Conservation (phyloP, 1,140 invertebrate genomes). For the Sipha flava region DNA sequence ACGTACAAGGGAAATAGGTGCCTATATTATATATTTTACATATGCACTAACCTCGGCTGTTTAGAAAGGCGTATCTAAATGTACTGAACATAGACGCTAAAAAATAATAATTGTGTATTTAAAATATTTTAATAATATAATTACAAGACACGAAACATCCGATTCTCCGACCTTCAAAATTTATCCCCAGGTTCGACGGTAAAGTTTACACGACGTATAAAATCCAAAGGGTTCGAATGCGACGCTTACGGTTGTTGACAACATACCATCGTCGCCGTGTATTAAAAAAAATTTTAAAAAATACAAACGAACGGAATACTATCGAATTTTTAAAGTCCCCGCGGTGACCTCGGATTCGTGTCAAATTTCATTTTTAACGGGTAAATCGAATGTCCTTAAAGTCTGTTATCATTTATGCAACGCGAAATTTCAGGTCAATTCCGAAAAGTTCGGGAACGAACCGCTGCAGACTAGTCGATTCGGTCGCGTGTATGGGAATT, state of each 20-base stretch:
- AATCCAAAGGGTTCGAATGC: neutral
- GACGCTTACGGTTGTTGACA: neutral
- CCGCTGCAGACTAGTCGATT: neutral
- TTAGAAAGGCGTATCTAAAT: too few species aligned
- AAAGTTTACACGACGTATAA: neutral
- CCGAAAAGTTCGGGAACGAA: neutral
- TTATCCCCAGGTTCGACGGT: neutral
- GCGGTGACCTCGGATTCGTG: neutral
- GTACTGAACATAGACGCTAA: too few species aligned
- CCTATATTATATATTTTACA: too few species aligned
- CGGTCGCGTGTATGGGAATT: neutral
- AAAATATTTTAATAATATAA: too few species aligned
- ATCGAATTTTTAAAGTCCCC: neutral
- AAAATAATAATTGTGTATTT: too few species aligned
- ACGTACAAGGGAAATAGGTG: too few species aligned
- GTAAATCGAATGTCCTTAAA: neutral
- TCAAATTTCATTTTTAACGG: neutral
- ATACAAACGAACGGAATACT: too few species aligned
- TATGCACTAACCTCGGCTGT: too few species aligned
- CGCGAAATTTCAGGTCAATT: neutral
- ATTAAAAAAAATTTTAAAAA: too few species aligned
- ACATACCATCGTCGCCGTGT: neutral
- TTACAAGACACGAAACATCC: neutral
- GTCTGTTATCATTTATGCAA: neutral
- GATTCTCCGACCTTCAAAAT: neutral